A percentile compares a stretch with the other conserved stretches of the same genome.
phyloP scores from a whole-genome alignment of 1,140 invertebrate genomes.

The Arion vulgaris region DNA sequence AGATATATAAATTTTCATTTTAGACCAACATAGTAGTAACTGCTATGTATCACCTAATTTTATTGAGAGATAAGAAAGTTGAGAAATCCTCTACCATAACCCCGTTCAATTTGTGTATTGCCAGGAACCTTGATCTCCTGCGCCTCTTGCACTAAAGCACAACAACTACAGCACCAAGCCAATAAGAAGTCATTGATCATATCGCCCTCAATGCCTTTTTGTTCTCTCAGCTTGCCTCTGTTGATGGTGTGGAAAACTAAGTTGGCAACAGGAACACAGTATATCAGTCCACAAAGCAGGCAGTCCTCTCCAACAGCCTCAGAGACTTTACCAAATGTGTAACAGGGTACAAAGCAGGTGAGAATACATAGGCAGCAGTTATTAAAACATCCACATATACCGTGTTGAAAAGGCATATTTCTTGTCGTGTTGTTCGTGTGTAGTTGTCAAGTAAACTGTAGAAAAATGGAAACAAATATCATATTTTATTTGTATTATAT shows the following conservation, averaged over 20 bases:
- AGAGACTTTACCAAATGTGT: slow-evolving; percentile 57
- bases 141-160: slow-evolving; percentile 55
- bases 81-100: too few relatives aligned
- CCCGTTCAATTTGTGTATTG: not conserved
- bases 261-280: slow-evolving; percentile 45
- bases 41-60: too few relatives aligned
- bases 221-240: slow-evolving; percentile 51
- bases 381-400: slow-evolving; percentile 58
- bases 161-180: slow-evolving; percentile 50
- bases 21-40: too few relatives aligned
- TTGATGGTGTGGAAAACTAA: slow-evolving; percentile 42
- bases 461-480: too few relatives aligned
- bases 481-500: too few relatives aligned
- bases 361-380: slow-evolving; percentile 57
- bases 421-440: too few relatives aligned
- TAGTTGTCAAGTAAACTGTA: too few relatives aligned
- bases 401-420: slow-evolving; percentile 39
- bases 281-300: slow-evolving; percentile 43
- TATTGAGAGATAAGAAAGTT: too few relatives aligned
- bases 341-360: slow-evolving; percentile 60
- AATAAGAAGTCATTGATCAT: slow-evolving; percentile 41
- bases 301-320: slow-evolving; percentile 56
- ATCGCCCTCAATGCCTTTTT: slow-evolving; percentile 46
- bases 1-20: too few relatives aligned
- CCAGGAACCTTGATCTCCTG: slow-evolving; percentile 46